Evolutionary conservation across 64 coral and sea anemone species (phyloP).

Genomic region (Actinia equina): DNA sequence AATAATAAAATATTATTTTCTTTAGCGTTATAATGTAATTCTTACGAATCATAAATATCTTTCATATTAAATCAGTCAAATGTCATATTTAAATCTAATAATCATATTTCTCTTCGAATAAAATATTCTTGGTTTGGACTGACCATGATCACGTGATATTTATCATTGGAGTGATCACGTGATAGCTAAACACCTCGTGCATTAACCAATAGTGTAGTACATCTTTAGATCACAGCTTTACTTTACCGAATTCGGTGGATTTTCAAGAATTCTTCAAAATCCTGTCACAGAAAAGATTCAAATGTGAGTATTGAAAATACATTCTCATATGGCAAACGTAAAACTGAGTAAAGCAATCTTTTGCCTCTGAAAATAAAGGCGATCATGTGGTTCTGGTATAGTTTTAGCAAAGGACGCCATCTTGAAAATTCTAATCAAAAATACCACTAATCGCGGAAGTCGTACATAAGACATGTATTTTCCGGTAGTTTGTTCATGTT

Average conservation of each 20-base stretch:
- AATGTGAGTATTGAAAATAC: background rate
- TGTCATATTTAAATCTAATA: background rate
- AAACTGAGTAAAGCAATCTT: too few relatives aligned
- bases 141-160: too few relatives aligned
- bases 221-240: background rate
- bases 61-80: conserved; percentile 1
- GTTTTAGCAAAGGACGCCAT: too few relatives aligned
- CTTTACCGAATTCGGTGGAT: background rate
- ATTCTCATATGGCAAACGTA: too few relatives aligned
- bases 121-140: background rate
- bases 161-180: background rate
- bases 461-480: too few relatives aligned
- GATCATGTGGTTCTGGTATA: too few relatives aligned
- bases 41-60: background rate
- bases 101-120: background rate
- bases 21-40: background rate
- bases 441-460: too few relatives aligned
- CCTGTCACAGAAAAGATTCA: conserved; percentile 42
- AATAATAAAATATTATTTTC: background rate
- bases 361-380: too few relatives aligned
- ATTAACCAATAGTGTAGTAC: too few relatives aligned
- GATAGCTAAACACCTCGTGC: background rate
- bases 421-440: too few relatives aligned
- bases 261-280: conserved; percentile 75
- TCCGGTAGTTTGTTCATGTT: too few relatives aligned